phyloP scores from a whole-genome alignment of 1,140 invertebrate genomes.

The Tetramorium simillimum region DNA sequence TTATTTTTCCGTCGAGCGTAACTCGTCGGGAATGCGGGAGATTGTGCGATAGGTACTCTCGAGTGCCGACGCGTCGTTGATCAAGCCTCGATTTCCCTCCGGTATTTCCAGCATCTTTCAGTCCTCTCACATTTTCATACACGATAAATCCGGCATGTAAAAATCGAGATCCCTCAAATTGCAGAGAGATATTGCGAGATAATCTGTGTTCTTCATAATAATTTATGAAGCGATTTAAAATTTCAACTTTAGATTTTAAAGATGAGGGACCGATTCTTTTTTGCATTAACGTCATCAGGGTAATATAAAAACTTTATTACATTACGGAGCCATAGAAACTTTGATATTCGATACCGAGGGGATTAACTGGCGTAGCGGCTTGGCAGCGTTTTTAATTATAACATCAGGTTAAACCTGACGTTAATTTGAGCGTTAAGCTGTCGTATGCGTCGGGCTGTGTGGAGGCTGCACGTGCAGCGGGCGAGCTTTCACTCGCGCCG shows the following conservation, averaged over 20 bases:
- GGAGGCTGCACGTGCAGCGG: constrained; percentile 6
- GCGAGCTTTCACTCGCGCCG: constrained; percentile 5
- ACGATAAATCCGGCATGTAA: background rate
- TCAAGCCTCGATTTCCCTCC: constrained; percentile 2
- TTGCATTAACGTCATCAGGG: background rate
- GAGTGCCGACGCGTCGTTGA: constrained; percentile 25
- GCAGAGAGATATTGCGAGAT: background rate
- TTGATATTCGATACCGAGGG: constrained; percentile 10
- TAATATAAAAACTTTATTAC: background rate
- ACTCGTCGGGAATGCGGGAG: constrained; percentile 47
- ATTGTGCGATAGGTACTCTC: constrained; percentile 30
- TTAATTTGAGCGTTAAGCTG: constrained; percentile 32
- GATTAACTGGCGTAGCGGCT: background rate
- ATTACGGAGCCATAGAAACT: background rate
- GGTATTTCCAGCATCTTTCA: background rate
- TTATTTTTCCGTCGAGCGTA: constrained; percentile 50
- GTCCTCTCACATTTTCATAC: background rate
- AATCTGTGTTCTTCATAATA: background rate
- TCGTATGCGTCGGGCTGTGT: background rate
- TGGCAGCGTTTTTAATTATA: constrained; percentile 14
- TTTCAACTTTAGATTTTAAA: background rate
- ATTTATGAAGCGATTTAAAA: background rate
- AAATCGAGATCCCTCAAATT: background rate
- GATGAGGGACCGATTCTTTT: background rate
- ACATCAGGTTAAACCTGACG: constrained; percentile 13